Evolutionary conservation across 2,113 vertebrate genomes (phyloP), one percentile per base, ranked within the genome.

Genomic region (Opisthocomus hoazin): DNA sequence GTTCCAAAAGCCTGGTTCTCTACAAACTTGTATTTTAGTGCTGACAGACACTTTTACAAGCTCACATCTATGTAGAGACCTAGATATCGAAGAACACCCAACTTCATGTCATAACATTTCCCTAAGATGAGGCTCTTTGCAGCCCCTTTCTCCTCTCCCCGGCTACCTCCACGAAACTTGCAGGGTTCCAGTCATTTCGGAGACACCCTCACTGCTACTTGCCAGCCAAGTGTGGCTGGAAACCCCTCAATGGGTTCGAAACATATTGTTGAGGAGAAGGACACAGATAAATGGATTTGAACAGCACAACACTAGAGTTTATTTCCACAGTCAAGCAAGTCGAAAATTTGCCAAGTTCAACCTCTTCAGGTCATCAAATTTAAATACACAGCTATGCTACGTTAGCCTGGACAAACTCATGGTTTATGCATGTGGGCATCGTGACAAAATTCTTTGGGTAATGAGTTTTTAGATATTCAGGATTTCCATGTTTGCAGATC

Each of bases 181-280:
- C 0, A 46, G 22, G 8, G 63, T 66, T 78, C 22, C 45, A 53
- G 36, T 70, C 65, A 41, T 65, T 93, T 50, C 80, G 20, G n/a
- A 90, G 50, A 79, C 39, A 79, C 6, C 0, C 4, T 51, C 4
- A 1, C 2, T 32, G 57, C 26, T 36, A n/a, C 16, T 9, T 1
- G 1, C 10, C 63, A 94, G 41, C 45, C 54, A 94, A 80, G 53
- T 2, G 3, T 27, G 51, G 18, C 69, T 91, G 61, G 56, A 95
- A 91, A 78, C 20, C 19, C 34, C 26, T 53, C 86, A 51, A 0
- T 6, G 30, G 7, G 1, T 84, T 90, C 69, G 58, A 85, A 91
- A 57, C 20, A 15, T 4, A 50, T 0, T 3, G 8, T 11, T 48
- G 60, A 79, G 23, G 24, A 63, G 20, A 75, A 46, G 13, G 24